Conservation (phyloP, 2,888 invertebrate genomes). For the Sesia apiformis region DNA sequence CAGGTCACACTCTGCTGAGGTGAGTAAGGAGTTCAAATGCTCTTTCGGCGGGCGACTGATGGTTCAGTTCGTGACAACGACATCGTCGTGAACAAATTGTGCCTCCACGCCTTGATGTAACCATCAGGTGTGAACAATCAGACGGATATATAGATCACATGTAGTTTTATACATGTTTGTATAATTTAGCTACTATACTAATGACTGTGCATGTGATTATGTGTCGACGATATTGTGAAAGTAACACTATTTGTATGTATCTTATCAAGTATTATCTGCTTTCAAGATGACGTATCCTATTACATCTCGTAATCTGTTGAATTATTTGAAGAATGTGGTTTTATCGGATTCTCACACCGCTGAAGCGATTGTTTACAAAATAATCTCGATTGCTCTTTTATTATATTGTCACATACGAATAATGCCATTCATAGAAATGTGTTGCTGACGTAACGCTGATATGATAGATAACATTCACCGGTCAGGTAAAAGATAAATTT, state of each 20-base stretch:
- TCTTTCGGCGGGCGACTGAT: too few relatives aligned
- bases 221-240: conserved; percentile 3
- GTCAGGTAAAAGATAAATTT: too few relatives aligned
- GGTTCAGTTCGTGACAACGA: too few relatives aligned
- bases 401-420: conserved; percentile 37
- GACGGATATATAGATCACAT: too few relatives aligned
- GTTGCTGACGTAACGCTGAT: neutral
- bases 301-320: conserved; percentile 24
- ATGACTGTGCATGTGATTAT: neutral
- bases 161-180: too few relatives aligned
- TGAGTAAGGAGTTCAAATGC: too few relatives aligned
- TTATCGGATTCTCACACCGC: conserved; percentile 32
- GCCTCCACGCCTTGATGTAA: too few relatives aligned
- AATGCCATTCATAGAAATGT: conserved; percentile 16
- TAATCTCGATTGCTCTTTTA: conserved; percentile 35
- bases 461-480: too few relatives aligned
- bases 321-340: conserved; percentile 45
- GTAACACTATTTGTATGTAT: conserved; percentile 1
- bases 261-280: conserved; percentile 13
- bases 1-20: too few relatives aligned
- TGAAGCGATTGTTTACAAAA: conserved; percentile 40
- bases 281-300: conserved; percentile 16
- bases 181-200: too few relatives aligned
- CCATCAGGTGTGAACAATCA: too few relatives aligned
- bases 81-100: too few relatives aligned